Evolutionary conservation across 30 jellyfish, hydroid and myxozoan genomes (phyloP), one percentile per base, ranked within the genome.

Genomic region (Aurelia sp.): DNA sequence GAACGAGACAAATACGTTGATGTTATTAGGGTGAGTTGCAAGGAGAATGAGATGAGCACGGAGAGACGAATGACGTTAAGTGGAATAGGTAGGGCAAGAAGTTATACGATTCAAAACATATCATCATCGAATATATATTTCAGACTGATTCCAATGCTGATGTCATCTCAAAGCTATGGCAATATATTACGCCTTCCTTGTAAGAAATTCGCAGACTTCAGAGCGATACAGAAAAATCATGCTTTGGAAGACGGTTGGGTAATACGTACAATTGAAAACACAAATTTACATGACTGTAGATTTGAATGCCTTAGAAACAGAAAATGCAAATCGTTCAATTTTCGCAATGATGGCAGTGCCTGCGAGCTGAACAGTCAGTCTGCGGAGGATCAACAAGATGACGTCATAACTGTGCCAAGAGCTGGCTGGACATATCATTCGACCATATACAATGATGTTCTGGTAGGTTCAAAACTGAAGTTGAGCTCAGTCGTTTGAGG

Each of bases 351-450:
- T 21, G 35, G 18, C 52, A 44, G 51, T 4, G 44, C 44, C 19
- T 64, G 75, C 15, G 55, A 64, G 75, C 19, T 64, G 3, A 64
- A 64, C 41, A 44, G 19, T 21, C 18, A 19, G 15, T 18, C 75
- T 16, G 75, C 75, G 19, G 75, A 64, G 4, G 75, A 64, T 21
- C 52, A 17, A 64, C 18, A 64, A n/a, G 75, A 64, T 64, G 41
- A 52, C 8, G 41, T 64, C 75, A 64, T 11, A 21, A 64, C 75
- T 16, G 19, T 16, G 35, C 75, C 44, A 5, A n/a, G 75, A 64
- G 6, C 35, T 6, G 44, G 44, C 35, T 64, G 75, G 75, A n/a
- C 75, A 4, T 64, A 64, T 20, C 41, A 64, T 19, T 64, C 75
- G 19, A 64, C 75, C 7, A 13, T 64, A 13, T 64, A 64, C 75